Conservation (phyloP, 2,113 vertebrate genomes). For the Rhinolophus sinicus region DNA sequence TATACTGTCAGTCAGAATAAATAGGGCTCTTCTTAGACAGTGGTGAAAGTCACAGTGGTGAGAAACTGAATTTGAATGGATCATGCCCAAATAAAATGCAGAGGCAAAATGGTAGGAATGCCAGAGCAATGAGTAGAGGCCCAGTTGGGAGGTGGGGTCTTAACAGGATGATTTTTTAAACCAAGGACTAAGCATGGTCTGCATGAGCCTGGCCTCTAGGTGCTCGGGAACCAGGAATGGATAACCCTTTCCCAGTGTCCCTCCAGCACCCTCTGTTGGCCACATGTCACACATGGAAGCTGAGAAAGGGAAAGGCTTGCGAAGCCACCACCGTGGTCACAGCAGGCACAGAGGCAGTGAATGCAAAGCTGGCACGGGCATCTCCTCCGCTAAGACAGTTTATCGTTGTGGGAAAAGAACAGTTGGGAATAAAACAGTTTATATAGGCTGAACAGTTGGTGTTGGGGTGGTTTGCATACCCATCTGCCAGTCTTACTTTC, state of each 20-base stretch:
- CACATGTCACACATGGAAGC: not conserved
- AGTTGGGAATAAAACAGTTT: too few relatives aligned
- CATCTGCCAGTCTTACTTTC: not conserved
- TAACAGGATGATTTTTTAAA: not conserved
- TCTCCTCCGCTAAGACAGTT: not conserved
- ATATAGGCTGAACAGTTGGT: fast-evolving
- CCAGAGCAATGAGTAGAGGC: not conserved
- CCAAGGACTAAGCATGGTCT: not conserved
- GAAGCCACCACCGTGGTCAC: not conserved
- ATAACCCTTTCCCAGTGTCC: not conserved
- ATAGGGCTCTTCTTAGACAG: not conserved
- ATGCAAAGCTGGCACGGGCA: not conserved
- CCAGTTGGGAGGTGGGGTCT: not conserved
- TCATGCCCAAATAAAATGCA: not conserved
- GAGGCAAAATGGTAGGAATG: not conserved
- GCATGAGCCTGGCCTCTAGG: not conserved
- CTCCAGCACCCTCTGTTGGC: not conserved
- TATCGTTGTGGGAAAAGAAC: not conserved
- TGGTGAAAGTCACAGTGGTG: not conserved
- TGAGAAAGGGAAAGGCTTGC: not conserved
- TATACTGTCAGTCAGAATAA: not conserved
- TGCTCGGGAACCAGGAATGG: not conserved
- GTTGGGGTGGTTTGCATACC: not conserved
- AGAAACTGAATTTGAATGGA: not conserved
- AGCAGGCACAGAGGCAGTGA: not conserved